Evolutionary conservation across 2,113 vertebrate genomes (phyloP).

Genomic region (Rallus limicola): DNA sequence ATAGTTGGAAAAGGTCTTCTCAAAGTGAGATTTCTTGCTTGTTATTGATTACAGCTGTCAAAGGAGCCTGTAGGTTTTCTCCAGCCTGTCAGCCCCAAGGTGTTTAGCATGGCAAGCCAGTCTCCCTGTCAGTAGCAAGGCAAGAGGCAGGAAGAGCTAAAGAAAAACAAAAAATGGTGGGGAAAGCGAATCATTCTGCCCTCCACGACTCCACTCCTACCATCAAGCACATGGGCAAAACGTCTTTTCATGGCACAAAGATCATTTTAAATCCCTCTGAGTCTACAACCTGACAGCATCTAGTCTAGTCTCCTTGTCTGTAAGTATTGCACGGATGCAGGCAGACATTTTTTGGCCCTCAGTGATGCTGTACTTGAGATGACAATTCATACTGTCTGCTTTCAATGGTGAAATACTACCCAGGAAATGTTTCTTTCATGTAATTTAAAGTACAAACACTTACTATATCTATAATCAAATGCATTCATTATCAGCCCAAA

Average conservation of each 20-base stretch:
- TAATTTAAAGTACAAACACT: not conserved
- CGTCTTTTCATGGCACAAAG: not conserved
- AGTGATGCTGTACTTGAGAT: not conserved
- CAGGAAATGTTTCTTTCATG: not conserved
- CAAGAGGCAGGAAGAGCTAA: not conserved
- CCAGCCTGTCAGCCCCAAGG: not conserved
- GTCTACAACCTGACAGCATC: not conserved
- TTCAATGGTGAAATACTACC: not conserved
- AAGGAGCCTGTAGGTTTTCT: constrained; percentile 23
- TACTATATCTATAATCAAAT: not conserved
- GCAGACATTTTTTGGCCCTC: no score
- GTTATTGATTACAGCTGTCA: constrained; percentile 59
- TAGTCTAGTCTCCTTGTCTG: not conserved
- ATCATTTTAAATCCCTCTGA: not conserved
- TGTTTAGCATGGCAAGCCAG: constrained; percentile 16
- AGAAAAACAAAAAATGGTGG: not conserved
- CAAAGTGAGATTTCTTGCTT: constrained; percentile 11
- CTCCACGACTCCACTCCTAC: not conserved
- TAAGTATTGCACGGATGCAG: not conserved
- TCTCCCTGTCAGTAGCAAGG: not conserved
- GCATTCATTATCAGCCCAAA: not conserved
- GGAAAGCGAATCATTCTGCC: not conserved
- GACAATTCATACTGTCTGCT: not conserved
- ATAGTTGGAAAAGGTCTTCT: constrained; percentile 11
- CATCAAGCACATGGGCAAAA: not conserved